Conservation (phyloP, 2,888 invertebrate genomes). For the Diaperis boleti region DNA sequence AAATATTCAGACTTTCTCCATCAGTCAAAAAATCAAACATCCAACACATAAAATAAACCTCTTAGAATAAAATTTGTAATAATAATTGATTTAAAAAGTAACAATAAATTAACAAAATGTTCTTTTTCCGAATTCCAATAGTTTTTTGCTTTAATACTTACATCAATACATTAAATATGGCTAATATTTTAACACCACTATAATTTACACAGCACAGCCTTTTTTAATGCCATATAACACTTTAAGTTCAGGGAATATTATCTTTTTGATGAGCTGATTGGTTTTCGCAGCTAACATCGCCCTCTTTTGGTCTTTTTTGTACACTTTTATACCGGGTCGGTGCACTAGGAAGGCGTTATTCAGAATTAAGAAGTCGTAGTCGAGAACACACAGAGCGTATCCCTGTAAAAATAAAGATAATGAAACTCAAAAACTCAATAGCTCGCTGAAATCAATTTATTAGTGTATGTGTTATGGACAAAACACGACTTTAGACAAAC, state of each 20-base stretch:
- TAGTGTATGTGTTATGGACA: no score
- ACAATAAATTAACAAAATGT: slow-evolving; percentile 24
- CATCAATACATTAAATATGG: slow-evolving; percentile 46
- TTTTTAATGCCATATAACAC: slow-evolving; percentile 84
- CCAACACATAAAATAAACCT: slow-evolving; percentile 27
- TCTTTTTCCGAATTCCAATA: background rate
- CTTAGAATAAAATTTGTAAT: slow-evolving; percentile 21
- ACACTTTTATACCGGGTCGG: slow-evolving; percentile 90
- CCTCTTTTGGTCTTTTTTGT: slow-evolving; percentile 82
- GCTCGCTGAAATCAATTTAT: no score
- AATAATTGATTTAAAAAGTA: no score
- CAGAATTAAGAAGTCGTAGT: slow-evolving; percentile 93
- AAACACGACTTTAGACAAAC: no score
- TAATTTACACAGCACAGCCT: slow-evolving; percentile 81
- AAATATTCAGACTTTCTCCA: slow-evolving; percentile 43
- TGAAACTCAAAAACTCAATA: no score
- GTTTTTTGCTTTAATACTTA: slow-evolving; percentile 24
- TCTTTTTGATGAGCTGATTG: slow-evolving; percentile 80
- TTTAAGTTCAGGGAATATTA: slow-evolving; percentile 87
- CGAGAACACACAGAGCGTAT: slow-evolving; percentile 88
- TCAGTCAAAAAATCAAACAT: slow-evolving; percentile 35
- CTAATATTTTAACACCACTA: slow-evolving; percentile 45
- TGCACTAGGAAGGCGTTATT: slow-evolving; percentile 95
- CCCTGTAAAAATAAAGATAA: slow-evolving; percentile 73
- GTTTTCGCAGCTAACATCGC: slow-evolving; percentile 83